These are phyloP conservation scores for Diarsia mendica DNA, from an alignment of 2,888 invertebrate species.

Conservation along the genomic window DNA sequence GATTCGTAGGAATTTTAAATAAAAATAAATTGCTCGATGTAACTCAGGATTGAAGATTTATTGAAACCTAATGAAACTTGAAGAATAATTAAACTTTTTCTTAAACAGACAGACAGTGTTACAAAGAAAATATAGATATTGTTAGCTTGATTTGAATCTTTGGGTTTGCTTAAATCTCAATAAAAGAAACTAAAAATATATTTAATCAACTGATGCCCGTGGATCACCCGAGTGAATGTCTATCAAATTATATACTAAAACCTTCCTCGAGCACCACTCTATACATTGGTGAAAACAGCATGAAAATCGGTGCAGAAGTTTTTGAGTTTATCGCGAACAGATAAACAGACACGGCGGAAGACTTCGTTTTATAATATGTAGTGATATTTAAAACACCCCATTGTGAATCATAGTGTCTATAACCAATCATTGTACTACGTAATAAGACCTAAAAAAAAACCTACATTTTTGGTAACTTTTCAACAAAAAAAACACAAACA, in stretches of 20 bases:
- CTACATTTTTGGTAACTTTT: background rate
- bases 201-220: too few relatives aligned
- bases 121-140: background rate
- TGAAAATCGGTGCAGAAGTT: too few relatives aligned
- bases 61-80: constrained; percentile 52
- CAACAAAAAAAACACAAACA: constrained; percentile 17
- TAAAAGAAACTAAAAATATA: background rate
- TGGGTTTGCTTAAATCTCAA: background rate
- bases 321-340: too few relatives aligned
- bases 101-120: background rate
- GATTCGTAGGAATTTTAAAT: constrained; percentile 34
- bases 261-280: too few relatives aligned
- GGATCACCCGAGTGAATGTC: too few relatives aligned
- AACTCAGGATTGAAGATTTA: constrained; percentile 42
- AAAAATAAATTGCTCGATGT: constrained; percentile 33
- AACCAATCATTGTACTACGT: background rate
- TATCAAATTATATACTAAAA: too few relatives aligned
- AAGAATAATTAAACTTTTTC: constrained; percentile 35
- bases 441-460: background rate
- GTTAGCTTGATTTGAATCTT: constrained; percentile 9
- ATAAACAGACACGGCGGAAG: too few relatives aligned
- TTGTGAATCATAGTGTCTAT: too few relatives aligned
- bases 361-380: too few relatives aligned
- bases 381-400: too few relatives aligned
- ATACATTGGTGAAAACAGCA: too few relatives aligned